Base-by-base conservation (phyloP, 2,113 vertebrate species). In the Phoxinus phoxinus region DNA sequence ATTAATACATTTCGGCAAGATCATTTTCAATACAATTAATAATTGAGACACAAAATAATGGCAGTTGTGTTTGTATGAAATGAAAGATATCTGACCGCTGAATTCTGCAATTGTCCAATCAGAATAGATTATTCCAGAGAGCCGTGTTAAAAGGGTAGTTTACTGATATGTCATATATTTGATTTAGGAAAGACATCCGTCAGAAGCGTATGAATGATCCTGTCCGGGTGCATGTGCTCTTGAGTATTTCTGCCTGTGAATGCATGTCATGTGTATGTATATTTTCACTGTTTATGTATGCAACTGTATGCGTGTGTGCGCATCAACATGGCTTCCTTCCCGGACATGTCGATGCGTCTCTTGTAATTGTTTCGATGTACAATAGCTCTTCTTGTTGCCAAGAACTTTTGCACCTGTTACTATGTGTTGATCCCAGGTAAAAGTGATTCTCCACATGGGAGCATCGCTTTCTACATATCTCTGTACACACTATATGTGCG, bases 361-460 rank as follows among this genome's bases (percentile, higher is more conserved):
- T 72, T 12, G 19, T 85, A 59, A 86, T 41, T 85, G 63, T 87
- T 79, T 89, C 53, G 46, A 63, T 59, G 37, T 86, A n/a, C n/a
- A n/a, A n/a, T n/a, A 48, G 85, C 30, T 89, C 65, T 82, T 73
- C 81, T 78, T 87, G 74, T 82, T 89, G 59, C 71, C 84, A 32
- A 65, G 69, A 88, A 25, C 15, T 76, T 83, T 78, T 78, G 73
- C 79, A 89, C 85, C 77, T 85, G 81, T 69, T 79, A 59, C 25
- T 81, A 61, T 83, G 69, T 85, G 46, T 74, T 30, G 21, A 81
- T 78, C 37, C 84, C 84, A 81, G 79, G 58, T 67, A 65, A 87
- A 89, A 87, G 86, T 86, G 85, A 91, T 90, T 91, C 87, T 90
- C 88, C 17, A 59, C 25, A 78, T 19, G 35, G 81, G 86, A 87